Conservation (phyloP, 2,888 invertebrate species). For the Rhagium mordax region DNA sequence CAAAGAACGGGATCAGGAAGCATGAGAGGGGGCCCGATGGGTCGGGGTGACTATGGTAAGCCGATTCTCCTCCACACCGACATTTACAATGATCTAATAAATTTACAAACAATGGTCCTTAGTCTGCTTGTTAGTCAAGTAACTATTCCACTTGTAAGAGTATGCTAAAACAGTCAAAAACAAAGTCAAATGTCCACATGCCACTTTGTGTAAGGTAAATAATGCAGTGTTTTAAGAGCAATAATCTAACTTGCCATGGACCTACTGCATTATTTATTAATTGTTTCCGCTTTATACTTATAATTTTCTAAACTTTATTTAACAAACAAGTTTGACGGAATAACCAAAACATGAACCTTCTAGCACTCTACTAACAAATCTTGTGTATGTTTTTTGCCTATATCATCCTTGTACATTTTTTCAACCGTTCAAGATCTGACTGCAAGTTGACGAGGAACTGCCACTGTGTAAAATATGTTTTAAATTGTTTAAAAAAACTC, state of each 20-base stretch:
- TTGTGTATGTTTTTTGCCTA: conserved; percentile 45
- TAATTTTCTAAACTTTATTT: conserved; percentile 33
- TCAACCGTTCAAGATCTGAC: conserved; percentile 47
- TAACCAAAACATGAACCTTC: conserved; percentile 43
- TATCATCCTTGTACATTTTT: conserved; percentile 37
- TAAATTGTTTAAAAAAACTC: conserved; percentile 4
- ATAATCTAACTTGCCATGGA: not conserved
- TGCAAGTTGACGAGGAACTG: conserved; percentile 55
- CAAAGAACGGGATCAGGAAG: conserved; percentile 68
- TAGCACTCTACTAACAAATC: conserved; percentile 52
- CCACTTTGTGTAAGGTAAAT: conserved; percentile 41
- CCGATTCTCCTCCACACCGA: conserved; percentile 56
- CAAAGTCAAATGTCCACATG: conserved; percentile 38
- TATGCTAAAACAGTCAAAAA: conserved; percentile 42
- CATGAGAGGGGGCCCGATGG: conserved; percentile 81
- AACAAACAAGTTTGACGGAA: conserved; percentile 26
- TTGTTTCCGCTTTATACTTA: conserved; percentile 38
- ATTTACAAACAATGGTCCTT: conserved; percentile 53
- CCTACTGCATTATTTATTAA: conserved; percentile 31
- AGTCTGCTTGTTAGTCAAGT: conserved; percentile 69
- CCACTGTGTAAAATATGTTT: conserved; percentile 28
- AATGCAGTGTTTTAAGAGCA: conserved; percentile 17
- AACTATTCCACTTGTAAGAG: conserved; percentile 65
- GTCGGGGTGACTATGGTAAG: conserved; percentile 94
- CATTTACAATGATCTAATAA: conserved; percentile 18